Conservation (phyloP, 2,888 invertebrate species). For the Fissipunctia ypsillon region DNA sequence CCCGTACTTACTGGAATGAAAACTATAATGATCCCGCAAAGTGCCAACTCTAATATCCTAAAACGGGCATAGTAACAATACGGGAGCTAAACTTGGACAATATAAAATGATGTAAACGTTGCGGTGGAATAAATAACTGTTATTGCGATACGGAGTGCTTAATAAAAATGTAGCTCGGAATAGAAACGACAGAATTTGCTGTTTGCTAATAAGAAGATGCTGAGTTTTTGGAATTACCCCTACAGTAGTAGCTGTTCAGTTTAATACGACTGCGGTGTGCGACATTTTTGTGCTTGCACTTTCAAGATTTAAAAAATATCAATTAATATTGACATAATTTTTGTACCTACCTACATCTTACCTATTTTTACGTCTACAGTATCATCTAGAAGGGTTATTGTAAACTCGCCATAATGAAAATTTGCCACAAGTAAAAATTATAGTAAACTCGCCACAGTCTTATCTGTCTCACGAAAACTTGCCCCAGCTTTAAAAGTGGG, state of each 20-base stretch:
- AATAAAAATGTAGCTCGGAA: conserved; percentile 44
- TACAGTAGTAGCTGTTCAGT: conserved; percentile 5
- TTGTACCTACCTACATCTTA: no score
- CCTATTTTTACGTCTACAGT: no score
- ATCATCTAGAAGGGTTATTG: no score
- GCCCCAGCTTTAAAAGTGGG: no score
- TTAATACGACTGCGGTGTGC: conserved; percentile 8
- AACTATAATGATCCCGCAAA: conserved; percentile 78
- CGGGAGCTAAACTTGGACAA: conserved; percentile 50
- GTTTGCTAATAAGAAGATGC: conserved; percentile 37
- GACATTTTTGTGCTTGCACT: background rate
- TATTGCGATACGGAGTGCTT: conserved; percentile 47
- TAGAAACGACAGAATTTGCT: conserved; percentile 52
- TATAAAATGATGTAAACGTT: conserved; percentile 56
- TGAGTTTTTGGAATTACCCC: conserved; percentile 23
- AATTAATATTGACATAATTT: no score
- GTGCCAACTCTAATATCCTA: conserved; percentile 72
- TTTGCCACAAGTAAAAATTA: no score
- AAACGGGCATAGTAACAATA: conserved; percentile 57
- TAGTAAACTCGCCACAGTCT: no score
- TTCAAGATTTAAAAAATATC: background rate
- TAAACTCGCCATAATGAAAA: no score
- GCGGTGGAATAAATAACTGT: conserved; percentile 53
- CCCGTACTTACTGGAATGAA: conserved; percentile 81
- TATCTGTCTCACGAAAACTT: no score